Percentiles rank a stretch among this genome's conserved stretches.
Conservation (phyloP, 2,113 vertebrate genomes). For the Otolemur garnettii region DNA sequence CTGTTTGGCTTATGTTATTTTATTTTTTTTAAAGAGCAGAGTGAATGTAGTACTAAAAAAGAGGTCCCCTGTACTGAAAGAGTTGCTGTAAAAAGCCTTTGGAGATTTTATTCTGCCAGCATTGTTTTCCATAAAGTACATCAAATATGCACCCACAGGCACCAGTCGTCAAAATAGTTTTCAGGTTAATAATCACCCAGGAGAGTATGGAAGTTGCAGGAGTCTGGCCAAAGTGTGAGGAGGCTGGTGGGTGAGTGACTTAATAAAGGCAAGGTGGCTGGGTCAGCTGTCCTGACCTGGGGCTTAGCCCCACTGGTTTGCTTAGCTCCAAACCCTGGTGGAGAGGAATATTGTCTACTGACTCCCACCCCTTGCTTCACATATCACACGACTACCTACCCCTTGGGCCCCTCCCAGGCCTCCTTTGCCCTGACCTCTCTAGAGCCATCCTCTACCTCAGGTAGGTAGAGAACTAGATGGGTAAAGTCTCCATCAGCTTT, state of each 20-base stretch:
- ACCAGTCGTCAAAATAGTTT: constrained; percentile 62
- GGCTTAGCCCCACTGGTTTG: background rate
- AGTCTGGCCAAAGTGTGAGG: background rate
- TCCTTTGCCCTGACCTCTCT: background rate
- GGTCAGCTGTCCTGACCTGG: background rate
- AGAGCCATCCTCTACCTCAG: background rate
- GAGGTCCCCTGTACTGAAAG: background rate
- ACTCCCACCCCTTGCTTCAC: background rate
- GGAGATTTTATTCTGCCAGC: constrained; percentile 38
- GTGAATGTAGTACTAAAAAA: background rate
- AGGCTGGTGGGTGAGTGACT: background rate
- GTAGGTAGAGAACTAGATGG: background rate
- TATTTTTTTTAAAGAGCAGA: constrained; percentile 26
- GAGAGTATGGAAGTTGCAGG: background rate
- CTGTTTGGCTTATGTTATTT: background rate
- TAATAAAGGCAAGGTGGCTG: background rate
- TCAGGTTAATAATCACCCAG: constrained; percentile 60
- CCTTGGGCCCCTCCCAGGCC: background rate
- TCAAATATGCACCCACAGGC: constrained; percentile 32
- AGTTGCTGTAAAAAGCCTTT: background rate
- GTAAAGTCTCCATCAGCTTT: constrained; percentile 42
- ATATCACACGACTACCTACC: too few relatives aligned
- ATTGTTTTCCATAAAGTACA: constrained; percentile 64
- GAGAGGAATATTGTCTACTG: background rate
- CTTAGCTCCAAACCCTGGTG: background rate